Evolutionary conservation across 2,888 invertebrate genomes (phyloP).

Genomic region (Synanthedon formicaeformis): DNA sequence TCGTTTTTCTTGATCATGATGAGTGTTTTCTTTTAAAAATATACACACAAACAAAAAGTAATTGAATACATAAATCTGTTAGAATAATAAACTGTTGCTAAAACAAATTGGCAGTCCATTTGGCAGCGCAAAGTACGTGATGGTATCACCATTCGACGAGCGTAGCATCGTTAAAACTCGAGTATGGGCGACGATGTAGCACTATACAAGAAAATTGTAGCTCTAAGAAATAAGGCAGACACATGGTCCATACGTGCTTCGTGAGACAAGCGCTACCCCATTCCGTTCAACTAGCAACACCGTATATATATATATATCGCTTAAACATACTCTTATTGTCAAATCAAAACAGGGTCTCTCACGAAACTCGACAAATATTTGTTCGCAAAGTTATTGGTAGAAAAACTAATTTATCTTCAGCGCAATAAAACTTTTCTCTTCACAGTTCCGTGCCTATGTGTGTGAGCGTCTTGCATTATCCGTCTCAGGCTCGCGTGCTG

Average conservation of each 20-base stretch:
- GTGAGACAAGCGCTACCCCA: constrained; percentile 17
- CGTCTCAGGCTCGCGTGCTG: constrained; percentile 58
- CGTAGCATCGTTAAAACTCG: constrained; percentile 29
- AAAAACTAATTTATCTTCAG: constrained; percentile 8
- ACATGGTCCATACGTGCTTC: constrained; percentile 46
- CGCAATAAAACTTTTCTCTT: constrained; percentile 38
- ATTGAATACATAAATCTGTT: too few relatives aligned
- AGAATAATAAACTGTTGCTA: constrained; percentile 6
- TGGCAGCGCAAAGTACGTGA: constrained; percentile 21
- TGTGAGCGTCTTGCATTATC: constrained; percentile 54
- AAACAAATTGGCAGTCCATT: constrained; percentile 12
- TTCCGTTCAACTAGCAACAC: constrained; percentile 16
- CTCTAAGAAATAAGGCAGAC: constrained; percentile 33
- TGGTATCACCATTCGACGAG: constrained; percentile 30
- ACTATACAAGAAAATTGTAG: constrained; percentile 31
- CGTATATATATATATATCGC: constrained; percentile 12
- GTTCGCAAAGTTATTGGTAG: neutral
- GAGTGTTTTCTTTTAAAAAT: too few relatives aligned
- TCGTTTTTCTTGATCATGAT: too few relatives aligned
- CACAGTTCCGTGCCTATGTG: constrained; percentile 27
- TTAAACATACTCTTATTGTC: constrained; percentile 38
- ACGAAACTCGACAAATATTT: constrained; percentile 6
- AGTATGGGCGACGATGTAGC: constrained; percentile 25
- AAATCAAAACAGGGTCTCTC: constrained; percentile 29
- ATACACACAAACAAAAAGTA: too few relatives aligned